These are phyloP conservation scores for Hapalemur alaotrensis DNA, from an alignment of 2,797 vertebrate genomes.

Conservation along the genomic window DNA sequence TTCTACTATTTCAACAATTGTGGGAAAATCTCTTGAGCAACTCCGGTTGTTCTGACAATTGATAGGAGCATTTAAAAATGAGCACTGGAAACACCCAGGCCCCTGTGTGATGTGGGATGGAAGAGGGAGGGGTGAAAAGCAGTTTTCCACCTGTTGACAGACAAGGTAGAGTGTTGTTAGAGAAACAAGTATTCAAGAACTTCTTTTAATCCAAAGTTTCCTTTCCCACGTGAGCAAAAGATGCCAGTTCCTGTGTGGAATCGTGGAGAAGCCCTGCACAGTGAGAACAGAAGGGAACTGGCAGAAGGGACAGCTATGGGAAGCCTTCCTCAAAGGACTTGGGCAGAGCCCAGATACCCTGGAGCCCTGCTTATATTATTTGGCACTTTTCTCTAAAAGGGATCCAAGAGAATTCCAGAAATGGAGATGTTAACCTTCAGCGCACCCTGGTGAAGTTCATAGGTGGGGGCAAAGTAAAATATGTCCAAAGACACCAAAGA, in stretches of 20 bases:
- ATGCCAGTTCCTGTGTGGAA: neutral
- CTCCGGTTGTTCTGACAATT: neutral
- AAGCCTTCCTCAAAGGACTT: constrained; percentile 2
- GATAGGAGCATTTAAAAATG: neutral
- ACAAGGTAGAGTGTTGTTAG: neutral
- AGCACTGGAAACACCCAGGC: neutral
- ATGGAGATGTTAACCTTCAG: constrained; percentile 54
- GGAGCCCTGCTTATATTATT: constrained; percentile 47
- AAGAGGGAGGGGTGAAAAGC: neutral
- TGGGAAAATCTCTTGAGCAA: neutral
- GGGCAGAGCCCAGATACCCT: neutral
- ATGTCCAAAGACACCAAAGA: constrained; percentile 28
- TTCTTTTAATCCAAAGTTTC: neutral
- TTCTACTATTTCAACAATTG: neutral
- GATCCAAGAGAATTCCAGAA: constrained; percentile 70
- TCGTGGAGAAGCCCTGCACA: neutral
- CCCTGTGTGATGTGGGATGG: neutral
- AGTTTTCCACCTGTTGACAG: neutral
- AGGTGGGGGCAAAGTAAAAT: constrained; percentile 32
- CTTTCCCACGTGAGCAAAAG: neutral
- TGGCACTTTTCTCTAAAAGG: constrained; percentile 49
- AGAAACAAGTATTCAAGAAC: neutral
- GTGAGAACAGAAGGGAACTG: neutral
- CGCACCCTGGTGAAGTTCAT: constrained; percentile 31
- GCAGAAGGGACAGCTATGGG: neutral